These are phyloP conservation scores for Acanthochromis polyacanthus DNA, from an alignment of 2,113 vertebrate genomes.

Conservation along the genomic window DNA sequence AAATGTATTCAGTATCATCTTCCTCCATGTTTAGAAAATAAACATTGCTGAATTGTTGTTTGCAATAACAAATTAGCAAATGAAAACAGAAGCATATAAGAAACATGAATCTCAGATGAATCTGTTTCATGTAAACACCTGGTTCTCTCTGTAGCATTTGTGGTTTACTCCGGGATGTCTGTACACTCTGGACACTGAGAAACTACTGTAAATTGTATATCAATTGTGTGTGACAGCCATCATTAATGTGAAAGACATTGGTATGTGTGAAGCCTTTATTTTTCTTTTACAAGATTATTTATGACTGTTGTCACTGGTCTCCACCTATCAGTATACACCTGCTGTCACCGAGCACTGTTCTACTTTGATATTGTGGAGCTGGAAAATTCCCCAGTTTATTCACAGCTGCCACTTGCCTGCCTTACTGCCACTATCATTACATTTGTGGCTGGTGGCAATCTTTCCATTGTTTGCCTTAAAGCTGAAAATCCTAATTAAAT, in stretches of 20 bases:
- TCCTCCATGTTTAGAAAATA: no score
- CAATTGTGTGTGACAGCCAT: not conserved
- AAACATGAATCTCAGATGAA: not conserved
- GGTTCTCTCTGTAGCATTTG: not conserved
- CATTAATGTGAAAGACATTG: not conserved
- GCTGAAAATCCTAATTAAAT: not conserved
- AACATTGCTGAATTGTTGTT: no score
- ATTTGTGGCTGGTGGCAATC: not conserved
- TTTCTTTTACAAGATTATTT: not conserved
- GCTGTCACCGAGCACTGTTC: not conserved
- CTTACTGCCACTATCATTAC: not conserved
- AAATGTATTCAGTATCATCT: no score
- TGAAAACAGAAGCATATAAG: not conserved
- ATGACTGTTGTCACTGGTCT: constrained; percentile 5
- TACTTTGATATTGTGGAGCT: not conserved
- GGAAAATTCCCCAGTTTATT: not conserved
- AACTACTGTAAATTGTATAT: not conserved
- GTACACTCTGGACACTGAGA: not conserved
- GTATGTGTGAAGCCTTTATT: not conserved
- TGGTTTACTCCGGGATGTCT: not conserved
- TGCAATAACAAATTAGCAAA: not conserved
- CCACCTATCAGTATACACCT: not conserved
- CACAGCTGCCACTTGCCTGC: not conserved
- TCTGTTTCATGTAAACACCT: not conserved
- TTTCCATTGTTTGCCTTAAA: constrained; percentile 59